Conservation (phyloP, 2,797 vertebrate genomes). For the Argyrosomus regius region DNA sequence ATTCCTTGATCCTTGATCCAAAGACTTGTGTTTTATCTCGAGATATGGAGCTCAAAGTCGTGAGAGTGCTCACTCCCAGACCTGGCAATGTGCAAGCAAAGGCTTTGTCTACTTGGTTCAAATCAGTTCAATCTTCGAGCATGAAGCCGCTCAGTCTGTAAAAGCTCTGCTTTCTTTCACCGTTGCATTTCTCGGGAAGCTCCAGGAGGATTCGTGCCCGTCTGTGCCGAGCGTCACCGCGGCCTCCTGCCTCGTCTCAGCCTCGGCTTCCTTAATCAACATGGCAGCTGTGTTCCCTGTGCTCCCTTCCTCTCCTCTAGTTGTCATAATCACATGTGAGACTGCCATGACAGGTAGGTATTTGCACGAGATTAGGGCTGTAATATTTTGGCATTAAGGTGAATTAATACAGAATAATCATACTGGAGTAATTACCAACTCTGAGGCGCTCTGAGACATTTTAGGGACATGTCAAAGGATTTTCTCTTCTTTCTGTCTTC, state of each 20-base stretch:
- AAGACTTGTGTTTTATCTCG: too few relatives aligned
- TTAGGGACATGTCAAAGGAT: conserved; percentile 73
- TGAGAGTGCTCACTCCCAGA: too few relatives aligned
- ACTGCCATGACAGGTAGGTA: conserved; percentile 80
- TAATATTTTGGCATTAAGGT: conserved; percentile 86
- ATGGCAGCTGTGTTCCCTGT: conserved; percentile 59
- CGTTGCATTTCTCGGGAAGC: conserved; percentile 20
- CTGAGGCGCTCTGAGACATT: conserved; percentile 62
- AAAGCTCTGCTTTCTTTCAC: neutral
- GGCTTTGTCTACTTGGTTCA: too few relatives aligned
- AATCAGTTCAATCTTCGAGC: neutral
- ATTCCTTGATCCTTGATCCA: too few relatives aligned
- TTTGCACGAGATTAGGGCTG: conserved; percentile 82
- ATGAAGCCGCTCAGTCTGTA: conserved; percentile 8
- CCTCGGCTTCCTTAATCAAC: conserved; percentile 64
- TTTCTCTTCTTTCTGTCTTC: conserved; percentile 60
- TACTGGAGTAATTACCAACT: conserved; percentile 84
- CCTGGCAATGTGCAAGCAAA: too few relatives aligned
- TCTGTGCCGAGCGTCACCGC: conserved; percentile 1
- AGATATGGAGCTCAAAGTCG: too few relatives aligned
- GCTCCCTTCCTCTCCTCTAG: conserved; percentile 3
- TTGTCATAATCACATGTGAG: conserved; percentile 65
- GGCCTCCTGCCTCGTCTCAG: conserved; percentile 21
- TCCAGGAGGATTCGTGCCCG: conserved; percentile 12
- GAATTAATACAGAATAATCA: conserved; percentile 81